phyloP scores from a whole-genome alignment of 1,140 invertebrate genomes.

The Drosophila gunungcola region DNA sequence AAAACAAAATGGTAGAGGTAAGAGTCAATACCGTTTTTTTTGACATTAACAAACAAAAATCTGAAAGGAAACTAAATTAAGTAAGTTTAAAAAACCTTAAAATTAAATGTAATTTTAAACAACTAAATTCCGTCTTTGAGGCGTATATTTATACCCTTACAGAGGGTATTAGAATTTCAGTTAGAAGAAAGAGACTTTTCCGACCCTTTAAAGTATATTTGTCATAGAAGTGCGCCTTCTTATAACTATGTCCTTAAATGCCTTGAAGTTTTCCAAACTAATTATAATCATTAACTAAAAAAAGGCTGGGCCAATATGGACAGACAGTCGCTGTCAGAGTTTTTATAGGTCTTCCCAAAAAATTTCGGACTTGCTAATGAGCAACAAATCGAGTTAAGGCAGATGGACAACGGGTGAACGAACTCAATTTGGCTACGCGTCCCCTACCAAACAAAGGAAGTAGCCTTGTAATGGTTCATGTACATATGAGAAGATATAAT shows the following conservation, averaged over 20 bases:
- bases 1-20: too few relatives aligned
- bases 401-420: constrained; percentile 12
- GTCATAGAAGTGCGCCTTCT: too few relatives aligned
- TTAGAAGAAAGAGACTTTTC: too few relatives aligned
- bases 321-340: constrained; percentile 4
- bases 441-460: constrained; percentile 18
- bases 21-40: too few relatives aligned
- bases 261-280: constrained; percentile 2
- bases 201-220: too few relatives aligned
- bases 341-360: constrained; percentile 66
- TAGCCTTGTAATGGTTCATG: not conserved
- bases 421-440: constrained; percentile 6
- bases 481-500: constrained; percentile 3
- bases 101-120: too few relatives aligned
- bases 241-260: not conserved
- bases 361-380: constrained; percentile 39
- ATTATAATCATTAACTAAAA: constrained; percentile 19
- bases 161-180: too few relatives aligned
- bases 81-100: too few relatives aligned
- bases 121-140: too few relatives aligned
- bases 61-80: too few relatives aligned
- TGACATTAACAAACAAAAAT: too few relatives aligned
- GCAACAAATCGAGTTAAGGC: not conserved
- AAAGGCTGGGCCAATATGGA: constrained; percentile 20
- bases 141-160: too few relatives aligned